Conservation (phyloP, 2,797 vertebrate genomes). For the Epinephelus malabaricus region DNA sequence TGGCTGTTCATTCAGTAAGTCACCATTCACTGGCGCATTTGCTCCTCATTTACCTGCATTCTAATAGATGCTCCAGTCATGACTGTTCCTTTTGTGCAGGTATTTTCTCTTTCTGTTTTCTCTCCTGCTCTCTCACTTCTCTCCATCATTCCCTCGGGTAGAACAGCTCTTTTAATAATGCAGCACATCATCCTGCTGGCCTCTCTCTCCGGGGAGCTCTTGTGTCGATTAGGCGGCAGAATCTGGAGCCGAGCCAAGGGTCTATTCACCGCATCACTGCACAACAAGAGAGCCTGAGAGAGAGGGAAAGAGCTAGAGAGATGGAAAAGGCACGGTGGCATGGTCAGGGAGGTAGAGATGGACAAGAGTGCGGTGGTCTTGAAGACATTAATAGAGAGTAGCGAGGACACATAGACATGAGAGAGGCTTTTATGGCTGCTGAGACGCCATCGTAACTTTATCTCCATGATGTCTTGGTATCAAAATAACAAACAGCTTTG, state of each 20-base stretch:
- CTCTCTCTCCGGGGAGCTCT: conserved; percentile 77
- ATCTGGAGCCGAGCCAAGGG: conserved; percentile 73
- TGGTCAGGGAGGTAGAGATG: conserved; percentile 58
- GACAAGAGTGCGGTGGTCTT: conserved; percentile 49
- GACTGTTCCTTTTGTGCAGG: conserved; percentile 13
- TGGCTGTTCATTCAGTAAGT: conserved; percentile 10
- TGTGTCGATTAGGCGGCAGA: conserved; percentile 80
- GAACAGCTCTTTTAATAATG: conserved; percentile 82
- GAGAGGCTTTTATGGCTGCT: conserved; percentile 39
- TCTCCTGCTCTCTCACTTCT: conserved; percentile 42
- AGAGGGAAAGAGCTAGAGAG: conserved; percentile 62
- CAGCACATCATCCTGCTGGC: conserved; percentile 74
- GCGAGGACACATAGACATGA: conserved; percentile 21
- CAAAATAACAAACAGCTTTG: conserved; percentile 17
- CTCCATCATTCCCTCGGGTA: conserved; percentile 55
- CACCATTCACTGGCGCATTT: conserved; percentile 7
- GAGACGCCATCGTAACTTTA: background rate
- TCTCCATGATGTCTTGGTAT: background rate
- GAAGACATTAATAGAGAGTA: conserved; percentile 58
- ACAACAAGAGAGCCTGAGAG: conserved; percentile 73
- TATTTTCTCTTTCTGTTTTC: conserved; percentile 44
- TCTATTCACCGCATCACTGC: conserved; percentile 79
- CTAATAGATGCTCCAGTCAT: background rate
- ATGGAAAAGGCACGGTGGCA: conserved; percentile 64
- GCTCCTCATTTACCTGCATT: conserved; percentile 13